Percentiles rank a stretch among this genome's conserved stretches.
Evolutionary conservation across 2,113 vertebrate genomes (phyloP).

Genomic region (Orientallactaga bullata): DNA sequence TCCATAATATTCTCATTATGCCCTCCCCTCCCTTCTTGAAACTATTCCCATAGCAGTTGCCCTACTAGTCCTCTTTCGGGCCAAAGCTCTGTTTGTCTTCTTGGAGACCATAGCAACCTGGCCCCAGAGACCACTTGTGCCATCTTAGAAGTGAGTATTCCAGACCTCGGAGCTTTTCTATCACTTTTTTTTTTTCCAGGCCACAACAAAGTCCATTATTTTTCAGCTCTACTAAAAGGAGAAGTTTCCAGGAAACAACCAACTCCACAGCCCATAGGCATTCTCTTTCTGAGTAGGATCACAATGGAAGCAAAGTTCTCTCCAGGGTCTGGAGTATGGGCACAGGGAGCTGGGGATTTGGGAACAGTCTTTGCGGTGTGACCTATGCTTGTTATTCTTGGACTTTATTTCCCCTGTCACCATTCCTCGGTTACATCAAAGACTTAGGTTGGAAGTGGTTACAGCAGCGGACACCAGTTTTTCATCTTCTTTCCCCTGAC

Average conservation of each 20-base stretch:
- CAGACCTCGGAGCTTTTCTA: not conserved
- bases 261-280: not conserved
- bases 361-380: not conserved
- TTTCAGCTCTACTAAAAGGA: conserved; percentile 45
- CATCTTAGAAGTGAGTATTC: conserved; percentile 50
- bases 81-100: conserved; percentile 63
- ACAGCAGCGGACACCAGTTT: not conserved
- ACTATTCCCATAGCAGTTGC: not conserved
- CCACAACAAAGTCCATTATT: not conserved
- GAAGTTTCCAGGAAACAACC: not conserved
- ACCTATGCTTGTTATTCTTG: not conserved
- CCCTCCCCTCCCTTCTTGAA: conserved; percentile 4
- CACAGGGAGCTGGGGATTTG: not conserved
- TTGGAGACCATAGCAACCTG: conserved; percentile 62
- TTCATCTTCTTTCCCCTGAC: conserved; percentile 30
- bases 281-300: not conserved
- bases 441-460: not conserved
- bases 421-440: not conserved
- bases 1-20: not conserved
- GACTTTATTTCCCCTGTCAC: not conserved
- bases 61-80: not conserved
- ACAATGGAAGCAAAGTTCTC: not conserved
- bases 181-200: not conserved
- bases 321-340: not conserved
- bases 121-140: conserved; percentile 26